Percentiles rank a stretch among this genome's conserved stretches.
Conservation (phyloP, 2,888 invertebrate species). For the Cheiracanthium punctorium region DNA sequence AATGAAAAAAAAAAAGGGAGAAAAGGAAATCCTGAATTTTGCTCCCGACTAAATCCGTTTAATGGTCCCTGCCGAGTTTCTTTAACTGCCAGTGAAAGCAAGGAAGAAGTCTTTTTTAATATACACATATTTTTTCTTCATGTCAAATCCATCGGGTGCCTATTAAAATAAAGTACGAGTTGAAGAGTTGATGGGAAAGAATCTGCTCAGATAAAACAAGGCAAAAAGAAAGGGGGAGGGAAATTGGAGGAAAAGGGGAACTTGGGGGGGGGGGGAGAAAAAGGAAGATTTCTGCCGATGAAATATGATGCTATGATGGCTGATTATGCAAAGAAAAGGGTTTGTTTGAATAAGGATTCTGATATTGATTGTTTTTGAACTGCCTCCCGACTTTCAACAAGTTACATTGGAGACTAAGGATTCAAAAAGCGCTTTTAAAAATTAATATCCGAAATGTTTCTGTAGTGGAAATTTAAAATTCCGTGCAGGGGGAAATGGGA, state of each 20-base stretch:
- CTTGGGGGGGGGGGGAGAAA: not conserved
- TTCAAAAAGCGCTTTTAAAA: conserved; percentile 22
- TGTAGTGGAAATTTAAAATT: conserved; percentile 7
- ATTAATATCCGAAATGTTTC: not conserved
- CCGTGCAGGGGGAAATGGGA: not conserved
- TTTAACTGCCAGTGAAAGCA: conserved; percentile 57
- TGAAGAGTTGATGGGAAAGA: conserved; percentile 59
- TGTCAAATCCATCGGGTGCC: conserved; percentile 68
- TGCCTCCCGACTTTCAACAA: conserved; percentile 62
- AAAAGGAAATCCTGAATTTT: conserved; percentile 69
- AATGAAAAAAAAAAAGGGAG: conserved; percentile 36
- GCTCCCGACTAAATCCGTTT: conserved; percentile 70
- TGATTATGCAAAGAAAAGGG: conserved; percentile 67
- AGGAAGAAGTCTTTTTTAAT: conserved; percentile 54
- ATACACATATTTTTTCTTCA: conserved; percentile 69
- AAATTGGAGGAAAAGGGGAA: not conserved
- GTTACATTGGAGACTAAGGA: conserved; percentile 44
- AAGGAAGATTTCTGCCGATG: conserved; percentile 65
- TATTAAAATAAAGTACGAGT: conserved; percentile 70
- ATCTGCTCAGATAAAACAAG: conserved; percentile 20
- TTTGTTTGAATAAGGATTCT: conserved; percentile 66
- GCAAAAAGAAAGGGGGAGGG: not conserved
- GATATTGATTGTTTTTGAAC: conserved; percentile 70
- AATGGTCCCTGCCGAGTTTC: conserved; percentile 67
- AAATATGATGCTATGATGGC: conserved; percentile 68